A percentile compares a stretch with the other conserved stretches of the same genome.
phyloP scores from a whole-genome alignment of 2,888 invertebrate species.

The Acleris laterana region DNA sequence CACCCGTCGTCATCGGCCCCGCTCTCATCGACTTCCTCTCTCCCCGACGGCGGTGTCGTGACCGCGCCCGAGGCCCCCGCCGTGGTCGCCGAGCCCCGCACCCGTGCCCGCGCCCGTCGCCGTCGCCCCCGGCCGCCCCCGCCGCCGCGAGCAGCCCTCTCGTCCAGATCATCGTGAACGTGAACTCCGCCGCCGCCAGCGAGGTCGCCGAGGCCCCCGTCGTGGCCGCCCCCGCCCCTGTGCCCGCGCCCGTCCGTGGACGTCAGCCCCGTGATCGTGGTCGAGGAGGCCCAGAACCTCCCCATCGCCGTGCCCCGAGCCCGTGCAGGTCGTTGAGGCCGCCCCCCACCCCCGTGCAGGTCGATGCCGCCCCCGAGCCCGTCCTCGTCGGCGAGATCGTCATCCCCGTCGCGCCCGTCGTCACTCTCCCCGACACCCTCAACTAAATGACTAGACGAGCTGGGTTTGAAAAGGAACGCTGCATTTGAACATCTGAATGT shows the following conservation, averaged over 20 bases:
- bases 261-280: slow-evolving; percentile 16
- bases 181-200: slow-evolving; percentile 33
- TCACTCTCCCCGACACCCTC: slow-evolving; percentile 54
- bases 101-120: slow-evolving; percentile 2
- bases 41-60: slow-evolving; percentile 29
- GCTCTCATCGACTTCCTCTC: slow-evolving; percentile 42
- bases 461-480: slow-evolving; percentile 15
- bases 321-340: slow-evolving; percentile 9
- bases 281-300: slow-evolving; percentile 11
- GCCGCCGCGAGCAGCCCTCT: slow-evolving; percentile 32
- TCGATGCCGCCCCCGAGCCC: slow-evolving; percentile 36
- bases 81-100: slow-evolving; percentile 7
- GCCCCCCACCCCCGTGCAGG: slow-evolving; percentile 9
- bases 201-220: slow-evolving; percentile 19
- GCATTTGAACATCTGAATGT: background rate
- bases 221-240: slow-evolving; percentile 15
- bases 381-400: slow-evolving; percentile 43
- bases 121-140: slow-evolving; percentile 17
- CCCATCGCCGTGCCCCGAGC: slow-evolving; percentile 13
- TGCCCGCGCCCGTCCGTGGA: slow-evolving; percentile 5
- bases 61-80: slow-evolving; percentile 19
- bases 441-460: slow-evolving; percentile 45
- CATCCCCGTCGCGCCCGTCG: slow-evolving; percentile 50
- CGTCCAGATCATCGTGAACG: slow-evolving; percentile 43
- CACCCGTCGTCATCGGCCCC: slow-evolving; percentile 36